These are phyloP conservation scores for Tiliacea aurago DNA, from an alignment of 2,888 invertebrate genomes.

Conservation along the genomic window DNA sequence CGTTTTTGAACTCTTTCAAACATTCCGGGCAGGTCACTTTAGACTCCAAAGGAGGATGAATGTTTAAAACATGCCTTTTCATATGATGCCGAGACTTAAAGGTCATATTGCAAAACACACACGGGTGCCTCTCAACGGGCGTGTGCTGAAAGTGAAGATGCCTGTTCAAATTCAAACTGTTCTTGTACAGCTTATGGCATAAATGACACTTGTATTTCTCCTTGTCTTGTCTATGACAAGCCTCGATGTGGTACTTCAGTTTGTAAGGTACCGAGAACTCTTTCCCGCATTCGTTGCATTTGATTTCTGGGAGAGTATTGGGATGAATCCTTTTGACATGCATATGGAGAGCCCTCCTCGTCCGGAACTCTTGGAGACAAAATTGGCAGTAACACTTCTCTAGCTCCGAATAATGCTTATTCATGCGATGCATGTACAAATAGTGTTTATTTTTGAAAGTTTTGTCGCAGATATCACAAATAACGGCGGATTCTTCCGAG, in stretches of 20 bases:
- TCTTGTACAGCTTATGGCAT: constrained; percentile 84
- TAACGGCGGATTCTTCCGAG: constrained; percentile 83
- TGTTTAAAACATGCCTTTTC: constrained; percentile 86
- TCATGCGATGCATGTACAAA: constrained; percentile 88
- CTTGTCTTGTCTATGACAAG: constrained; percentile 77
- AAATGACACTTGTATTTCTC: constrained; percentile 84
- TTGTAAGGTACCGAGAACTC: constrained; percentile 86
- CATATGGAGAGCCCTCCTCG: constrained; percentile 83
- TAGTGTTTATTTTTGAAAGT: constrained; percentile 88
- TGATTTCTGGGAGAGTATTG: constrained; percentile 82
- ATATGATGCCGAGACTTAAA: constrained; percentile 87
- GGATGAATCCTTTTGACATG: constrained; percentile 85
- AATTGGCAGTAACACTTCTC: constrained; percentile 87
- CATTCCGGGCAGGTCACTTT: constrained; percentile 87
- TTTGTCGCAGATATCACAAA: constrained; percentile 85
- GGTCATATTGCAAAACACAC: constrained; percentile 87
- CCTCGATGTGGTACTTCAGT: constrained; percentile 82
- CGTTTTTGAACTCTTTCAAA: constrained; percentile 87
- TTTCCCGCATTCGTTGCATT: constrained; percentile 84
- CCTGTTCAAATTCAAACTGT: constrained; percentile 81
- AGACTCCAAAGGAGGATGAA: constrained; percentile 86
- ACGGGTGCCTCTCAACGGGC: constrained; percentile 81
- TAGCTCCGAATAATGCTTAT: constrained; percentile 86
- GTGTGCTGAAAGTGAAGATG: constrained; percentile 85
- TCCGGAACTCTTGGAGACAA: constrained; percentile 85